Percentiles rank a stretch among this genome's conserved stretches.
Conservation (phyloP, 1,140 invertebrate genomes). For the Pseudomyrmex gracilis region DNA sequence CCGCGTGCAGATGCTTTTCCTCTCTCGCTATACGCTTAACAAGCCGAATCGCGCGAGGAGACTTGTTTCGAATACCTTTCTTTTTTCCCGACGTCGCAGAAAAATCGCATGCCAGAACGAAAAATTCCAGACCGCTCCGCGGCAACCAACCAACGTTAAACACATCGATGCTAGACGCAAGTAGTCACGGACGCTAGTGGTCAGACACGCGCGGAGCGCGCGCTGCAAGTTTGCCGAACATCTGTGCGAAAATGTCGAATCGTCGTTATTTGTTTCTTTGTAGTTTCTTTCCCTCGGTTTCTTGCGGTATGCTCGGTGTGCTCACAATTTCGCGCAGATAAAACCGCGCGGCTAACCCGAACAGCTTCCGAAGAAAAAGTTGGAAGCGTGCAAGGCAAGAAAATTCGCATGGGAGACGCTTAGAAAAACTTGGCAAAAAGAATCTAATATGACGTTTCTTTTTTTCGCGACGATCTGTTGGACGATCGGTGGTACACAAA, state of each 20-base stretch:
- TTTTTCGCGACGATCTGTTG: too few species aligned
- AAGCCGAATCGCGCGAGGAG: constrained; percentile 36
- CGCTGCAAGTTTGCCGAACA: constrained; percentile 74
- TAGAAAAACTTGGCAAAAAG: constrained; percentile 27
- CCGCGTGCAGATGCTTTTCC: not conserved
- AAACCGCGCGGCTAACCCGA: constrained; percentile 57
- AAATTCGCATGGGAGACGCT: constrained; percentile 27
- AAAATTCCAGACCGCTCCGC: constrained; percentile 27
- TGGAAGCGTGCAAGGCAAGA: constrained; percentile 26
- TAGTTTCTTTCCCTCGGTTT: constrained; percentile 55
- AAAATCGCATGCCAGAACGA: constrained; percentile 1
- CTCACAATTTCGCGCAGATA: constrained; percentile 60
- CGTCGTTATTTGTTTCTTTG: constrained; percentile 77
- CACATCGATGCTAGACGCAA: constrained; percentile 10
- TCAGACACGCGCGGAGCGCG: constrained; percentile 29
- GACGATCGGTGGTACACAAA: not conserved
- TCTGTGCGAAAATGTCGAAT: constrained; percentile 77
- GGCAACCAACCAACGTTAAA: constrained; percentile 5
- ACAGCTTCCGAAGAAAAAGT: constrained; percentile 60
- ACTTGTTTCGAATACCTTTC: constrained; percentile 40
- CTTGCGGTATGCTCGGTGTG: constrained; percentile 55
- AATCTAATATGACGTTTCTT: not conserved
- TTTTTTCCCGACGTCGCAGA: not conserved
- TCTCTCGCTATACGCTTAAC: constrained; percentile 40
- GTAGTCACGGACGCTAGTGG: constrained; percentile 13